These are phyloP conservation scores for Oreochromis tanganicae DNA, from an alignment of 2,113 vertebrate genomes.

Conservation along the genomic window DNA sequence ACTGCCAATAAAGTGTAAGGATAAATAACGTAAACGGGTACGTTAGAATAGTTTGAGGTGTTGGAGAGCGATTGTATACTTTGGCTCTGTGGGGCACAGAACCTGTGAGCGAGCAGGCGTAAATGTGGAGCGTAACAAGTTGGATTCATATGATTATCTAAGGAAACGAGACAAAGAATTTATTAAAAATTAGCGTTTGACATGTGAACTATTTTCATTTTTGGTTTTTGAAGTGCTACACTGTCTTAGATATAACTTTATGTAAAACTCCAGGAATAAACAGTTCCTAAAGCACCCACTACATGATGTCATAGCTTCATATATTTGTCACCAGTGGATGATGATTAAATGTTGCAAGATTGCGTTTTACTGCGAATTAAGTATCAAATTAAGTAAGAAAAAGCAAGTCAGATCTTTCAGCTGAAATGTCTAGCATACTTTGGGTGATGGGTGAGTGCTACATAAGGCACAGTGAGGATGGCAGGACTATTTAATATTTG, in stretches of 20 bases:
- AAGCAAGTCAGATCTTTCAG: neutral
- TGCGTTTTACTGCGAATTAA: neutral
- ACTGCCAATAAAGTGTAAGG: neutral
- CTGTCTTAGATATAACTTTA: neutral
- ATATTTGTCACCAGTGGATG: neutral
- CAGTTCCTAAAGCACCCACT: neutral
- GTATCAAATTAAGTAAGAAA: neutral
- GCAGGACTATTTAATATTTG: neutral
- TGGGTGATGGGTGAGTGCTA: neutral
- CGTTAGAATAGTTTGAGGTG: neutral
- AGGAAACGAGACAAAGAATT: neutral
- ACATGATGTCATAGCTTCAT: neutral
- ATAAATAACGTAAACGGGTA: neutral
- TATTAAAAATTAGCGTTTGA: neutral
- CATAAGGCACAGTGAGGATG: neutral
- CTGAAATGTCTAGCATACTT: neutral
- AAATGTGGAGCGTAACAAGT: neutral
- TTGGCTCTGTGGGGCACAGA: neutral
- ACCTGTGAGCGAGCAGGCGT: neutral
- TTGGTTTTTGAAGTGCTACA: neutral
- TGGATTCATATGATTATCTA: neutral
- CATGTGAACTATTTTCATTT: neutral
- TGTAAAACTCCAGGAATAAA: neutral
- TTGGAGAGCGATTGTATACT: neutral
- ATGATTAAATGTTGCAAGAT: neutral